phyloP scores from a whole-genome alignment of 2,113 vertebrate genomes.

The Proterorhinus semilunaris region DNA sequence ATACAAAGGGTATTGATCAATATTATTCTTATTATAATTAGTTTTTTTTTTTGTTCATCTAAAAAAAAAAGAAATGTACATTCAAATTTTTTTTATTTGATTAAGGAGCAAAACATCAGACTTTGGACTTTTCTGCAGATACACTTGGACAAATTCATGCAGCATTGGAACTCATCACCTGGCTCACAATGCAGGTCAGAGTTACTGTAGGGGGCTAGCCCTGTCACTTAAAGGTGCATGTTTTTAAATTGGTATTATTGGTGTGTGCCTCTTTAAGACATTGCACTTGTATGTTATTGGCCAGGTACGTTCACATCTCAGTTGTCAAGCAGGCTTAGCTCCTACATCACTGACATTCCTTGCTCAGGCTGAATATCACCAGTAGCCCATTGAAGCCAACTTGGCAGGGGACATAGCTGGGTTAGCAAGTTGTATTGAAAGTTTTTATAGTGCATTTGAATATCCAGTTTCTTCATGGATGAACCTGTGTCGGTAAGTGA shows the following conservation, averaged over 20 bases:
- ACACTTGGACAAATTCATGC: conserved; percentile 5
- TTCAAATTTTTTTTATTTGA: conserved; percentile 7
- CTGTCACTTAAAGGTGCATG: background rate
- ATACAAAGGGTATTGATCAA: background rate
- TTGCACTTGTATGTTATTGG: conserved; percentile 17
- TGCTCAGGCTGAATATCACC: background rate
- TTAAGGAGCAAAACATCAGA: conserved; percentile 24
- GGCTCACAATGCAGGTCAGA: conserved; percentile 53
- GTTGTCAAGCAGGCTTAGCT: conserved; percentile 35
- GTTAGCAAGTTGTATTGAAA: background rate
- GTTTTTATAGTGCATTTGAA: background rate
- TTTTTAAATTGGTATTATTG: background rate
- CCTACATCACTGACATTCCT: conserved; percentile 26
- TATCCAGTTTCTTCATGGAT: conserved; percentile 43
- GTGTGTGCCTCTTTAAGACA: conserved; percentile 51
- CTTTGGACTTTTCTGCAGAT: conserved; percentile 26
- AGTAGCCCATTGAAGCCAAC: conserved; percentile 11
- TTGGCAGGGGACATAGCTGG: background rate
- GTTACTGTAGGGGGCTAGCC: background rate
- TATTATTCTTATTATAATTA: too few relatives aligned
- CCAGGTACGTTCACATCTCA: conserved; percentile 18
- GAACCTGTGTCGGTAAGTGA: conserved; percentile 49
- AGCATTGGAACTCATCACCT: conserved; percentile 17
- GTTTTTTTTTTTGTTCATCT: background rate
- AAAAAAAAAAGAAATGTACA: background rate